Percentiles rank a stretch among this genome's conserved stretches.
Evolutionary conservation across 2,113 vertebrate species (phyloP).

Genomic region (Caranx ignobilis): DNA sequence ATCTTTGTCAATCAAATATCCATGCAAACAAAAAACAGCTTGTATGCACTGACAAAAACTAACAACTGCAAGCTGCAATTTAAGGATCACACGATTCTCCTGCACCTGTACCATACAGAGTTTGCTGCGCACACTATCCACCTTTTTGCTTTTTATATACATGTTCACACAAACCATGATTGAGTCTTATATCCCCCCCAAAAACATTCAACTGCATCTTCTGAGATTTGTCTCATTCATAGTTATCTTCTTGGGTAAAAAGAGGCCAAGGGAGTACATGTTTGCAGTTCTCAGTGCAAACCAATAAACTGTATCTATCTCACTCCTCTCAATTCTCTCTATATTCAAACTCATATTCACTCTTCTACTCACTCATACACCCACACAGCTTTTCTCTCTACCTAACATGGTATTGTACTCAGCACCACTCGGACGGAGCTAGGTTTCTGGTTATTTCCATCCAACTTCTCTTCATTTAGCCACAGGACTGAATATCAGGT

Average conservation of each 20-base stretch:
- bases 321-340: conserved; percentile 64
- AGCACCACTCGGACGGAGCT: conserved; percentile 51
- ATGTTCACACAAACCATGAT: background rate
- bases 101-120: background rate
- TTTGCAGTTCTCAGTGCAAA: conserved; percentile 46
- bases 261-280: background rate
- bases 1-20: no score
- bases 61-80: background rate
- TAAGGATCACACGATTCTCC: background rate
- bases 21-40: no score
- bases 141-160: background rate
- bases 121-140: background rate
- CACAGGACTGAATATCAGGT: conserved; percentile 31
- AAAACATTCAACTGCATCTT: background rate
- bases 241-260: conserved; percentile 22
- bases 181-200: background rate
- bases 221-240: background rate
- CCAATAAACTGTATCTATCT: conserved; percentile 51
- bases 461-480: conserved; percentile 2
- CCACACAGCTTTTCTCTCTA: conserved; percentile 71
- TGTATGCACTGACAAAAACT: no score
- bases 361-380: conserved; percentile 75
- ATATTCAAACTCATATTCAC: conserved; percentile 68
- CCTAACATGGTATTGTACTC: conserved; percentile 72
- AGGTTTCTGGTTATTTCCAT: conserved; percentile 63